phyloP scores from a whole-genome alignment of 2,797 vertebrate species.

The Sebastes itinus region DNA sequence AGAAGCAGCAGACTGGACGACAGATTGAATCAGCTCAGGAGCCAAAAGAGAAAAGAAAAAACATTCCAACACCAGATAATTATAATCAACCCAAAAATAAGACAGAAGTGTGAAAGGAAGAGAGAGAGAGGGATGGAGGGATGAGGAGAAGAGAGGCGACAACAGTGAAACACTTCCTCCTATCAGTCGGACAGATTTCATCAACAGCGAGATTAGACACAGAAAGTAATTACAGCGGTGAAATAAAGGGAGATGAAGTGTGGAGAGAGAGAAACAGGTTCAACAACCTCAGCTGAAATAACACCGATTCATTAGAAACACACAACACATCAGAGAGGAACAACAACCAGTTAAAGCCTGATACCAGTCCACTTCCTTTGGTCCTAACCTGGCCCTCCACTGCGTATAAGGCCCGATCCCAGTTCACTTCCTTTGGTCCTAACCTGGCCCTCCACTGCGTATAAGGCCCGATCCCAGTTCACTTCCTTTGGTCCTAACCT shows the following conservation, averaged over 20 bases:
- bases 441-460: too few species aligned
- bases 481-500: too few species aligned
- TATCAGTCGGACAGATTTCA: slow-evolving; percentile 36
- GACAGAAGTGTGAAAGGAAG: not conserved
- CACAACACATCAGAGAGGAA: not conserved
- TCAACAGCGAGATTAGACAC: slow-evolving; percentile 24
- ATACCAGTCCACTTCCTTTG: too few species aligned
- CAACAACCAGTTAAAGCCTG: too few species aligned
- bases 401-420: too few species aligned
- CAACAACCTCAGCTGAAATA: not conserved
- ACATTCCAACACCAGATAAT: not conserved
- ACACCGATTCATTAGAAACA: not conserved
- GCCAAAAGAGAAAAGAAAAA: too few species aligned
- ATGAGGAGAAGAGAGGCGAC: not conserved
- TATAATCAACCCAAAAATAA: not conserved
- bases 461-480: too few species aligned
- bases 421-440: too few species aligned
- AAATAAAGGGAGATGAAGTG: slow-evolving; percentile 32
- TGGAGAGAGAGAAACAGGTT: not conserved
- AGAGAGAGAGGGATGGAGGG: too few species aligned
- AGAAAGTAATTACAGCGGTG: slow-evolving; percentile 23
- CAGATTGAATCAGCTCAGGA: not conserved
- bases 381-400: too few species aligned
- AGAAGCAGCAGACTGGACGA: not conserved
- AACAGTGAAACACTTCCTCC: slow-evolving; percentile 15